Evolutionary conservation across 35 echinoderm and acorn worm species (phyloP), one percentile per base, ranked within the genome.

Genomic region (Eucidaris tribuloides): DNA sequence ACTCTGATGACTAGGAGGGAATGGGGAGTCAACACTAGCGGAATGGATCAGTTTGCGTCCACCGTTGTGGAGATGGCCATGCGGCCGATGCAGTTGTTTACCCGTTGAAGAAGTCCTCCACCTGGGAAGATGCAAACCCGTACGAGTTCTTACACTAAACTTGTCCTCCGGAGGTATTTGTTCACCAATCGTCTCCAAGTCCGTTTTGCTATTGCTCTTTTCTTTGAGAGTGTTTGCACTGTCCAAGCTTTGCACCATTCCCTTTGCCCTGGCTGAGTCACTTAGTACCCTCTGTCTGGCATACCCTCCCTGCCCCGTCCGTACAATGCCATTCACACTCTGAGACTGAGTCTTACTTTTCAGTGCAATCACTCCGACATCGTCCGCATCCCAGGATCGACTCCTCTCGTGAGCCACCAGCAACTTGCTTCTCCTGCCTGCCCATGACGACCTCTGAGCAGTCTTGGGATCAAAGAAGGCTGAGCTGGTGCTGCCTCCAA

Each of bases 121-220:
- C 37, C 41, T 74, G 7, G 44, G 35, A 74, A n/a, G 34, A 38
- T 74, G 68, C 2, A 44, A 27, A 41, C 44, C 40, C 4, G 29
- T 41, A 20, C 68, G 34, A 41, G 68, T 74, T 44, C 68, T 38
- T 41, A 74, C 68, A 74, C 68, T 74, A n/a, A 74, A 74, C 37
- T 44, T 74, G 40, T 74, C 68, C 68, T 74, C 68, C n/a, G 29
- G 41, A 33, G 15, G 68, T 4, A 31, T 33, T 40, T 74, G 68
- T 40, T 74, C 68, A 22, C 68, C 68, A 9, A 74, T 74, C 2
- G 68, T 42, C 68, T 74, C 68, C 44, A 74, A 40, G 44, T 74
- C 68, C 24, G 41, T 44, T n/a, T n/a, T n/a, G n/a, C n/a, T n/a
- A n/a, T n/a, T n/a, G n/a, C n/a, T n/a, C 34, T 40, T 27, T 41